Conservation (phyloP, 2,113 vertebrate genomes). For the Myiopsitta monachus region DNA sequence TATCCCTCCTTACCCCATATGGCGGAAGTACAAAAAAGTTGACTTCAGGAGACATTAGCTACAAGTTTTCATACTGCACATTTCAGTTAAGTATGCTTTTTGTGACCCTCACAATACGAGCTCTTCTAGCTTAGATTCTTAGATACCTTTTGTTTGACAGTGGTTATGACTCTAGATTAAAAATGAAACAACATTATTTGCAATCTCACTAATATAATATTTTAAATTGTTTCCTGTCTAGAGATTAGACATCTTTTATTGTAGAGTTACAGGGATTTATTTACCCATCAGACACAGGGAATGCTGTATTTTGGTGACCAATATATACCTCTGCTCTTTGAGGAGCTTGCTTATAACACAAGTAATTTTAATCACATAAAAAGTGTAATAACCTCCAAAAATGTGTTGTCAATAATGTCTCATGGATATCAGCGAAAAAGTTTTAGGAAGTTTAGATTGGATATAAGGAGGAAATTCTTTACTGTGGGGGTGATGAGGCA, state of each 20-base stretch:
- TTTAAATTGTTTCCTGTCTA: neutral
- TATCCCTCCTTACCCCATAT: neutral
- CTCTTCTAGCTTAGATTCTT: neutral
- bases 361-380: neutral
- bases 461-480: no score
- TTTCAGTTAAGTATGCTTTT: constrained; percentile 6
- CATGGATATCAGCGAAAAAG: neutral
- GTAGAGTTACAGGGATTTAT: neutral
- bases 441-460: neutral
- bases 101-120: neutral
- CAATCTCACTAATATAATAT: neutral
- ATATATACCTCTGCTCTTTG: neutral
- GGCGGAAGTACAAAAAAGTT: neutral
- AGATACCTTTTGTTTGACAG: neutral
- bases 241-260: neutral
- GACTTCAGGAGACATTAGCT: neutral
- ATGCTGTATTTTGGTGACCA: neutral
- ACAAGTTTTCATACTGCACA: neutral
- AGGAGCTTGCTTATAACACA: neutral
- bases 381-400: neutral
- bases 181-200: neutral
- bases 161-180: neutral
- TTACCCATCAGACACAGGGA: neutral
- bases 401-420: neutral
- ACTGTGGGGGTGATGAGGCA: no score